phyloP scores from a whole-genome alignment of 2,888 invertebrate species.

The Oligia strigilis region DNA sequence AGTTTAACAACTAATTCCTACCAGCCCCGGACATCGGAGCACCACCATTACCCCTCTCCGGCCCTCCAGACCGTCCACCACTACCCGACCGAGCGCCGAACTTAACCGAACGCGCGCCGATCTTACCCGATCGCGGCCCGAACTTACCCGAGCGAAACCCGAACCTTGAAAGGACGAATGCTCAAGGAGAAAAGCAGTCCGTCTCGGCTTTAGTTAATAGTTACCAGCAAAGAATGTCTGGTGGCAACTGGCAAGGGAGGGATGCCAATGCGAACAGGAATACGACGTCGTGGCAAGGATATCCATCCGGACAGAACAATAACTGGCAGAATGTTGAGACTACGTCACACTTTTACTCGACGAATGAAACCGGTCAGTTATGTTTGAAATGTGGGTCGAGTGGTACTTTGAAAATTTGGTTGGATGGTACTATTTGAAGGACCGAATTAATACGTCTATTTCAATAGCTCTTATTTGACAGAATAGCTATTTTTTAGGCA shows the following conservation, averaged over 20 bases:
- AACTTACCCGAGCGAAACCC: slow-evolving; percentile 66
- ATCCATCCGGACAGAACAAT: slow-evolving; percentile 73
- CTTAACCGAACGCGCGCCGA: slow-evolving; percentile 72
- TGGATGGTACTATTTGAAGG: slow-evolving; percentile 12
- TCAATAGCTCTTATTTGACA: neutral
- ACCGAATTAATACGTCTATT: neutral
- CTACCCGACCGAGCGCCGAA: slow-evolving; percentile 73
- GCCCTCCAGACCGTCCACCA: slow-evolving; percentile 76
- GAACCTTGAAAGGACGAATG: slow-evolving; percentile 54
- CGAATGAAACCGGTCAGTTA: slow-evolving; percentile 87
- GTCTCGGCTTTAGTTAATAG: slow-evolving; percentile 86
- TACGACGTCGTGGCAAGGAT: slow-evolving; percentile 62
- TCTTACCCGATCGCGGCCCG: slow-evolving; percentile 75
- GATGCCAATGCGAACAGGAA: slow-evolving; percentile 74
- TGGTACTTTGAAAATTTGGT: slow-evolving; percentile 36
- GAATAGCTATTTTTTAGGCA: neutral
- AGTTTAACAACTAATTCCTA: slow-evolving; percentile 58
- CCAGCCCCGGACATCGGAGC: slow-evolving; percentile 73
- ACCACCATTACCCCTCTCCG: slow-evolving; percentile 81
- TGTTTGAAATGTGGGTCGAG: slow-evolving; percentile 29
- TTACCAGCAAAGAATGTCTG: slow-evolving; percentile 84
- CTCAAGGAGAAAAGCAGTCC: slow-evolving; percentile 74
- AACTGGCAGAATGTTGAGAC: slow-evolving; percentile 82
- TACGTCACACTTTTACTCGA: slow-evolving; percentile 84
- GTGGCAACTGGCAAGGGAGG: slow-evolving; percentile 72